A percentile compares a stretch with the other conserved stretches of the same genome.
phyloP scores from a whole-genome alignment of 1,140 invertebrate species.

The Panonychus citri region DNA sequence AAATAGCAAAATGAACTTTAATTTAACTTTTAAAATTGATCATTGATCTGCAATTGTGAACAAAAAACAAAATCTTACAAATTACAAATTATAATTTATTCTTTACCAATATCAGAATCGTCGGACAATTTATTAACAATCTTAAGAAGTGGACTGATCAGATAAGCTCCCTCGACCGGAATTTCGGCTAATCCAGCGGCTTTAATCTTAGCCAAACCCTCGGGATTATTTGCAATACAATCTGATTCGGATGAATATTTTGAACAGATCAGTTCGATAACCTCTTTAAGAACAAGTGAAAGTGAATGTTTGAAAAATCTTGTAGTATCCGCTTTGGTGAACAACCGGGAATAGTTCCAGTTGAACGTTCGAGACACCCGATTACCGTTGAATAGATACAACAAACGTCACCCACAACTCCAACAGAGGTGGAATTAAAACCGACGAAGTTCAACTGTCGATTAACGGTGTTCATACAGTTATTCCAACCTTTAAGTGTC shows the following conservation, averaged over 20 bases:
- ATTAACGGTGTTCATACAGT: neutral
- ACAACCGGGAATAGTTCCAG: neutral
- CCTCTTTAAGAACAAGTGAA: neutral
- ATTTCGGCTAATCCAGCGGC: neutral
- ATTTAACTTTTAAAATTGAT: no score
- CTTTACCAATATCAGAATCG: neutral
- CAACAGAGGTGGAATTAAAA: neutral
- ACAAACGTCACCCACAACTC: neutral
- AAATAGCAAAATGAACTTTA: no score
- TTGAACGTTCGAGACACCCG: neutral
- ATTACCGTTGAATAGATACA: neutral
- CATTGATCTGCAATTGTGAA: no score
- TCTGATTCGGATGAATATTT: neutral
- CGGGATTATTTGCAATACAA: neutral
- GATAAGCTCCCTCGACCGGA: neutral
- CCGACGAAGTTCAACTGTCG: neutral
- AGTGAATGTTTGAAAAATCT: neutral
- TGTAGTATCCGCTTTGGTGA: neutral
- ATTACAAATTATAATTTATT: no score
- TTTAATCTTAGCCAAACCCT: neutral
- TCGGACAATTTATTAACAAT: neutral
- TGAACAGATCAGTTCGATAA: neutral
- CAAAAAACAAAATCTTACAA: no score
- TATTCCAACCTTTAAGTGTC: neutral
- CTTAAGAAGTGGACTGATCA: neutral